Base-by-base conservation (phyloP, 1,140 invertebrate genomes). In the Drosophila carrolli region DNA sequence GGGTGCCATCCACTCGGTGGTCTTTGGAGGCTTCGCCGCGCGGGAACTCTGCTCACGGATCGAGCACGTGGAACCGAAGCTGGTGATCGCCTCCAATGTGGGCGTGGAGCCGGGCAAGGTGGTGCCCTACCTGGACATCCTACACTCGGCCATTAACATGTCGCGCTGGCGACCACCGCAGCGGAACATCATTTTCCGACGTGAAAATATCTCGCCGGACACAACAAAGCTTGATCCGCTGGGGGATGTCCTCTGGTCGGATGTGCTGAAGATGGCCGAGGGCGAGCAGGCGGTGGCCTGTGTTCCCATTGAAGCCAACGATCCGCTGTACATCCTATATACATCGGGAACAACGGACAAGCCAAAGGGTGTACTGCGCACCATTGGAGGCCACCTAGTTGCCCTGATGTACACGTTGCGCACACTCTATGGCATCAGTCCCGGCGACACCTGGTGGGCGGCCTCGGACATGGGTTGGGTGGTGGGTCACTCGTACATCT, bases 401-500 rank as follows among this genome's bases (percentile, higher is more conserved):
- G 95, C 95, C 0, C 92, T 98, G 11, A 95, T 96, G 70, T 98
- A 97, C 96, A 95, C 96, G 0, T 97, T 98, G 95, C 95, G 95
- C 37, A 93, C 94, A 0, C 94, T 98, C 58, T 98, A 98, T 81
- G 97, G 96, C 10, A 94, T 98, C 82, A 94, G 95, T 27, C 94
- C 95, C 7, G 95, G 96, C 19, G 96, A 97, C 44, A 95, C 97
- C 5, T 99, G 97, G 97, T 99, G 97, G 97, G 96, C 95, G 29
- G 97, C 97, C 0, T 97, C 97, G 0, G 97, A 98, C 90, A 94
- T 97, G 40, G 91, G 98, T 1, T 99, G 98, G 98, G 97, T 98
- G 0, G 97, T 98, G 3, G 98, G 98, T 3, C 97, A 98, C 91
- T 98, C 97, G 0, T 99, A 98, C 85, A 98, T 98, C 58, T 97